Evolutionary conservation across 2,888 invertebrate genomes (phyloP).

Genomic region (Stegana nigrithorax): DNA sequence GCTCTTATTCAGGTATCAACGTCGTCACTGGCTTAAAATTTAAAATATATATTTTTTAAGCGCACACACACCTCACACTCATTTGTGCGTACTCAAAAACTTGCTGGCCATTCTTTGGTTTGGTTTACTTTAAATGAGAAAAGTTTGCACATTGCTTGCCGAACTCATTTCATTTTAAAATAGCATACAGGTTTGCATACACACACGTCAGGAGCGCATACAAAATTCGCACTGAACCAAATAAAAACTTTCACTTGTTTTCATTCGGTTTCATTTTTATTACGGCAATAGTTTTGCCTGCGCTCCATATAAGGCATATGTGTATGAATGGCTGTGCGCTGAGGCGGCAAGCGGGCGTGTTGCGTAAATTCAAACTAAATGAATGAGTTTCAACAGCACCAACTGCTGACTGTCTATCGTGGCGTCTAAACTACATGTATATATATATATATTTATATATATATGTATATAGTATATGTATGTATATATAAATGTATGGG

Average conservation of each 20-base stretch:
- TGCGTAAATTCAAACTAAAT: conserved; percentile 45
- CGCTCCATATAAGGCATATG: conserved; percentile 23
- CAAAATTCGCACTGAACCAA: neutral
- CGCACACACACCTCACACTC: no score
- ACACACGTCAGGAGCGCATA: neutral
- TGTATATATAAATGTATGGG: conserved; percentile 31
- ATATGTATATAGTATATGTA: neutral
- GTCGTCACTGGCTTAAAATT: no score
- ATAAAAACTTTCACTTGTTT: no score
- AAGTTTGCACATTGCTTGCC: no score
- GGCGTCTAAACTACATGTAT: neutral
- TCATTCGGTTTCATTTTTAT: neutral
- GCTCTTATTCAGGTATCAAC: no score
- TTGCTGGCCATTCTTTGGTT: no score
- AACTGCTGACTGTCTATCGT: no score
- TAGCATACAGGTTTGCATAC: no score
- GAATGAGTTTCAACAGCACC: conserved; percentile 48
- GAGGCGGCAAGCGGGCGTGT: conserved; percentile 38
- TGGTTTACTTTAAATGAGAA: no score
- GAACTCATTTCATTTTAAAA: no score
- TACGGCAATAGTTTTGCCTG: conserved; percentile 12
- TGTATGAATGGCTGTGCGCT: conserved; percentile 47
- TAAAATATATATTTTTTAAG: no score
- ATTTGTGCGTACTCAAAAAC: no score
- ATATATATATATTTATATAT: neutral